Percentiles rank a stretch among this genome's conserved stretches.
Conservation (phyloP, 2,113 vertebrate genomes). For the Neopipo cinnamomea region DNA sequence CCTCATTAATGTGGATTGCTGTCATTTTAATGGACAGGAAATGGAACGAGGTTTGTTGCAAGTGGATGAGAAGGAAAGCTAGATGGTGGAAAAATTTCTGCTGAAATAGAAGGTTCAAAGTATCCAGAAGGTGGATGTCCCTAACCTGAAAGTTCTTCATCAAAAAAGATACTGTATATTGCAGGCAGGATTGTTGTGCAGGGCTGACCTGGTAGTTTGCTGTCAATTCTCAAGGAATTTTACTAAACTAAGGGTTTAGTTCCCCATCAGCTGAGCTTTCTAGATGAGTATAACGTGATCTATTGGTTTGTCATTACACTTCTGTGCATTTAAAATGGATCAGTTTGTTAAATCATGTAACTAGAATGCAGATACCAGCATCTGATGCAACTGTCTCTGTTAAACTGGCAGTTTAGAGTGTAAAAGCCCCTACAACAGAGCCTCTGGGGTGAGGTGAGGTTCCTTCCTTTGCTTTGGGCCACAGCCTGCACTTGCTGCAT, state of each 20-base stretch:
- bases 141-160: background rate
- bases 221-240: background rate
- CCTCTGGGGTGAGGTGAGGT: background rate
- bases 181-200: background rate
- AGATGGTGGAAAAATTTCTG: background rate
- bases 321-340: background rate
- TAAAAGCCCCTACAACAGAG: background rate
- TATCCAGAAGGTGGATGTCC: background rate
- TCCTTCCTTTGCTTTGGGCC: background rate
- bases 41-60: background rate
- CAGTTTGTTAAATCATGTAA: background rate
- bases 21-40: background rate
- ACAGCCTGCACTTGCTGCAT: background rate
- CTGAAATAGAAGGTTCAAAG: background rate
- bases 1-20: background rate
- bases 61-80: background rate
- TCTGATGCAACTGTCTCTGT: background rate
- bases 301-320: background rate
- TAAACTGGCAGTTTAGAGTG: background rate
- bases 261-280: background rate
- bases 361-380: background rate
- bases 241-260: background rate
- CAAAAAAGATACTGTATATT: background rate
- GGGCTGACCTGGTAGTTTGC: background rate
- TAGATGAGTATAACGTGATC: background rate